Base-by-base conservation (phyloP, 1,140 invertebrate species). In the Melipona quadrifasciata region DNA sequence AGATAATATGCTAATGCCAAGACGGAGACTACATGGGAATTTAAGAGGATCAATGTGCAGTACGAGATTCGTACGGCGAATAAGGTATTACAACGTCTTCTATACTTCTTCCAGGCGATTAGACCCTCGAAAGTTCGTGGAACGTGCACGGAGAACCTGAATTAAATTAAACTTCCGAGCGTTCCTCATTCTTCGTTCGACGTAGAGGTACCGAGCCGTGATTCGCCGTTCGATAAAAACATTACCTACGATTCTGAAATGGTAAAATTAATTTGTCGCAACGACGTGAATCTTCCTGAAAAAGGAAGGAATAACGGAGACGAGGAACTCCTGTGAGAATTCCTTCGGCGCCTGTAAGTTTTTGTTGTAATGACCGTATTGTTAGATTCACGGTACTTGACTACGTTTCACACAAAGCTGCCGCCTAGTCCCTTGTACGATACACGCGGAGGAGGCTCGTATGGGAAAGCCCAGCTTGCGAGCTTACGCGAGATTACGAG, bases 1-100 rank as follows among this genome's bases (percentile, higher is more conserved):
- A 92, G 93, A 94, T 94, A 94, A 94, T 94, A 94, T 94, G 94
- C 92, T 95, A 95, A 95, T 95, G 91, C 88, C 80, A 91, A 86
- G 91, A 91, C 85, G 87, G 85, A 89, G 90, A 89, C 86, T 92
- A 93, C 92, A 90, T 90, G 91, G 86, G 89, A 93, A 90, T 93
- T 93, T 93, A 92, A 93, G 92, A 91, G 93, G 92, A 94, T 94
- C 92, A 93, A 93, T 93, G 92, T 86, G 86, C 89, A 89, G 82
- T 83, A 90, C 85, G 85, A 88, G 85, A 88, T 88, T 90, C 86
- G 87, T 91, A 90, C 89, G 83, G 86, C 83, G 87, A 90, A 91
- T 89, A 85, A 90, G 87, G 83, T 84, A 91, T 91, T 91, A 91
- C 87, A 90, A 79, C 72, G 80, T 87, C 85, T 84, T 89, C 78